Evolutionary conservation across 2,888 invertebrate genomes (phyloP).

Genomic region (Drosophila tanythrix): DNA sequence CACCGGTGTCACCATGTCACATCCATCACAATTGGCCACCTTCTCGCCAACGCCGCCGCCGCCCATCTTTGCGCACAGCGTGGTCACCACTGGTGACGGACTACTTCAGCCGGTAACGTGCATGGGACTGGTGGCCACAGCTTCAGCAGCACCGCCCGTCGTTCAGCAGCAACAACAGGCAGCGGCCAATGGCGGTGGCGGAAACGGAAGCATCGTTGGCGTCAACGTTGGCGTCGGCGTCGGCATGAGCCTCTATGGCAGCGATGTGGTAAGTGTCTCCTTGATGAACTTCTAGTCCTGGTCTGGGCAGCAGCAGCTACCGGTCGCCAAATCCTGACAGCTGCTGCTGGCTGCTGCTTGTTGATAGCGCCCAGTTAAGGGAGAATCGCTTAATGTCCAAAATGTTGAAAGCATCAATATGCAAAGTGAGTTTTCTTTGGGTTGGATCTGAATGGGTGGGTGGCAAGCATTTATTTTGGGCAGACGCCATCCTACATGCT

Average conservation of each 20-base stretch:
- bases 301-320: constrained; percentile 23
- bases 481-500: neutral
- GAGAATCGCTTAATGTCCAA: constrained; percentile 70
- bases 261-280: constrained; percentile 84
- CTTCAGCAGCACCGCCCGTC: constrained; percentile 59
- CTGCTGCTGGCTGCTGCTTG: constrained; percentile 44
- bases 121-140: constrained; percentile 80
- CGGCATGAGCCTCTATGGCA: constrained; percentile 80
- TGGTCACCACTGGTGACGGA: constrained; percentile 80
- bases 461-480: constrained; percentile 70
- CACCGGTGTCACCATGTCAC: constrained; percentile 85
- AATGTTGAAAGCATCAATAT: constrained; percentile 77
- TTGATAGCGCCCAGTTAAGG: constrained; percentile 64
- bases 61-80: constrained; percentile 84
- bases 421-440: constrained; percentile 58
- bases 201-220: constrained; percentile 81
- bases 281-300: constrained; percentile 71
- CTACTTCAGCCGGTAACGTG: constrained; percentile 79
- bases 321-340: constrained; percentile 11
- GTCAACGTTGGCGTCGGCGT: constrained; percentile 61
- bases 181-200: constrained; percentile 65
- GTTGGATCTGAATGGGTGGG: neutral
- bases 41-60: constrained; percentile 83
- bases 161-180: constrained; percentile 64
- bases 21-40: constrained; percentile 85